Base-by-base conservation (phyloP, 2,797 vertebrate genomes). In the Sparidentex hasta region DNA sequence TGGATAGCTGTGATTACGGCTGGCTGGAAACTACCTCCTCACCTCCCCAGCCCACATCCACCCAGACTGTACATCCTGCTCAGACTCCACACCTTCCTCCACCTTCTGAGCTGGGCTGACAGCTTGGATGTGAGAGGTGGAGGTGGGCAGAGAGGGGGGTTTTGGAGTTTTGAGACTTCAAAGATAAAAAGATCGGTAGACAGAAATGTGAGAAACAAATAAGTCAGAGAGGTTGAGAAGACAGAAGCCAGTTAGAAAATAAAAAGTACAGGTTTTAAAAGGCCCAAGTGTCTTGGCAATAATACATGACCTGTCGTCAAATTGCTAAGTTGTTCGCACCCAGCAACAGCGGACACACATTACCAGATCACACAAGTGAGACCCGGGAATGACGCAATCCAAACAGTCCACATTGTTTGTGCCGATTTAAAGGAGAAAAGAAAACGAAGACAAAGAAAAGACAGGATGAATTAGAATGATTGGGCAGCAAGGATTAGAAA, bases 1-100 rank as follows among this genome's bases (percentile, higher is more conserved):
- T 80, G 29, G 93, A 94, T 86, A 92, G 83, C 87, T 72, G 86
- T 87, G 88, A 91, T 93, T 91, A 86, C 29, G 62, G 71, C 38
- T 65, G 70, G 55, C 44, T 62, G 63, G 57, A 77, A 76, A 54
- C 55, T 47, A 65, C 72, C 38, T 69, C 47, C 44, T 61, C 52
- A 47, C 54, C 75, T 20, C 41, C 0, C 0, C n/a, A 18, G 16
- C 18, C 29, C 25, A 21, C 48, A 27, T 29, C 50, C 33, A 64
- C 33, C 47, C 25, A 6, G 7, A 63, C 38, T 41, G 9, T 2
- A 38, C 23, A 38, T 62, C 56, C 38, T 52, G 47, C 43, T 47
- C 54, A 23, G 23, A 18, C 58, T n/a, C 33, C 1, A 44, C n/a
- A 21, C n/a, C 48, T 50, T 59, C 29, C 21, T 48, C 16, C 47